phyloP scores from a whole-genome alignment of 2,888 invertebrate genomes.

The Nephrotoma flavescens region DNA sequence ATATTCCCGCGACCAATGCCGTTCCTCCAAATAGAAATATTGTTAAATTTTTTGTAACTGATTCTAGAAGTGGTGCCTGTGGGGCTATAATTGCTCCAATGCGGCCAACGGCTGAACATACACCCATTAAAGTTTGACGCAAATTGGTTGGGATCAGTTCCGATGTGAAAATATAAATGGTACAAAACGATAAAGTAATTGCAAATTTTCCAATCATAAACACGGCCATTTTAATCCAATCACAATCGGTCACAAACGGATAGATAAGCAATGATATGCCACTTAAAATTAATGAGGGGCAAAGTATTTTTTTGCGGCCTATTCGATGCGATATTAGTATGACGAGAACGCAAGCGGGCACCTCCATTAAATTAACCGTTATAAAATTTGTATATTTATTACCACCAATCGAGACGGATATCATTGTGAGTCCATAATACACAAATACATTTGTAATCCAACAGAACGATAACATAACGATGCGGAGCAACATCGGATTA shows the following conservation, averaged over 20 bases:
- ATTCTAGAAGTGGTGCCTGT: background rate
- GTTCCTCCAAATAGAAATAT: conserved; percentile 16
- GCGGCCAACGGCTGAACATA: background rate
- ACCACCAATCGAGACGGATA: conserved; percentile 56
- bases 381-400: conserved; percentile 69
- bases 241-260: background rate
- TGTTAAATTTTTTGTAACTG: background rate
- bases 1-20: conserved; percentile 34
- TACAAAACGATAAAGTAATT: background rate
- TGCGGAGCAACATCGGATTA: conserved; percentile 23
- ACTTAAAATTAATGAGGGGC: background rate
- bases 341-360: conserved; percentile 54
- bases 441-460: conserved; percentile 68
- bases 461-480: conserved; percentile 53
- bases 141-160: background rate
- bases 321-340: conserved; percentile 45
- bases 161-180: background rate
- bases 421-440: conserved; percentile 66
- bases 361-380: conserved; percentile 39
- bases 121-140: background rate
- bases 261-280: background rate
- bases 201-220: background rate
- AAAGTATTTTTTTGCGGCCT: conserved; percentile 41
- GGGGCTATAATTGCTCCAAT: background rate
- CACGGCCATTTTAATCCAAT: background rate